These are phyloP conservation scores for Illadopsis cleaveri DNA, from an alignment of 2,113 vertebrate species.

Conservation along the genomic window DNA sequence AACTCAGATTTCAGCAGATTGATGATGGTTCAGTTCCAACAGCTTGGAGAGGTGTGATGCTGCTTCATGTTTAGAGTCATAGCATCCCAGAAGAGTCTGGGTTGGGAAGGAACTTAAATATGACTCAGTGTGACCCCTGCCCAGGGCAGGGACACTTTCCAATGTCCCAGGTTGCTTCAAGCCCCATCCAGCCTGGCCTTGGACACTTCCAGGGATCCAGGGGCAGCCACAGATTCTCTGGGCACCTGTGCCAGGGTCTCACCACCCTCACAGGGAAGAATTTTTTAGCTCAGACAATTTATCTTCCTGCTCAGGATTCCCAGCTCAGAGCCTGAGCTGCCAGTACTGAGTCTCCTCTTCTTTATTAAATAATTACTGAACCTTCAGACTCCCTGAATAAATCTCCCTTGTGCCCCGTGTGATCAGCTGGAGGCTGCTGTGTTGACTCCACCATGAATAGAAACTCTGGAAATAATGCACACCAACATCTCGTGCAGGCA, in stretches of 20 bases:
- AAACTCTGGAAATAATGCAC: neutral
- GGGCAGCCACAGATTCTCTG: neutral
- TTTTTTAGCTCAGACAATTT: neutral
- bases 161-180: accelerated
- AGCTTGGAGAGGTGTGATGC: neutral
- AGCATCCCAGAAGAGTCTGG: neutral
- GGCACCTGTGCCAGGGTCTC: neutral
- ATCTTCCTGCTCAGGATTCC: neutral
- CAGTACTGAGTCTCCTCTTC: neutral
- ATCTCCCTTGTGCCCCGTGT: neutral
- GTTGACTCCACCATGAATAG: neutral
- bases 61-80: neutral
- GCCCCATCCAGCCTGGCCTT: accelerated
- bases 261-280: accelerated
- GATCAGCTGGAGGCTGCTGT: neutral
- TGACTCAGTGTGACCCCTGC: accelerated
- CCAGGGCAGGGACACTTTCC: neutral
- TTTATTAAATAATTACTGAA: neutral
- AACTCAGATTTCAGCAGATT: neutral
- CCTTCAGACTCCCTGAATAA: neutral
- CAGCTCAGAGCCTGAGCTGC: neutral
- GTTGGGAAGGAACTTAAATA: neutral
- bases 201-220: neutral
- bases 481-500: neutral
- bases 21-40: neutral